Conservation (phyloP, 2,113 vertebrate genomes). For the Uria aalge region DNA sequence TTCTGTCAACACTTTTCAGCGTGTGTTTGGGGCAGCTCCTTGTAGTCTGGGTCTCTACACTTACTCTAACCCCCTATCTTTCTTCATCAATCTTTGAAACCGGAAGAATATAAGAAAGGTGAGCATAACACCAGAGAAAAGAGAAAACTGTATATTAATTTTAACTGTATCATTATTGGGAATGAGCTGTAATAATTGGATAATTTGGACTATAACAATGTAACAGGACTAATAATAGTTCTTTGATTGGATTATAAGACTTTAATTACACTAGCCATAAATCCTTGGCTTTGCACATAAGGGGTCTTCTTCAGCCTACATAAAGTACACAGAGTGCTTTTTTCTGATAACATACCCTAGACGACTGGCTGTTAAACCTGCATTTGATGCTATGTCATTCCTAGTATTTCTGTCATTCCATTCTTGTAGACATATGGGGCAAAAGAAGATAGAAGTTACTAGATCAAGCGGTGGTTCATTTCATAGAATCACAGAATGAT, state of each 20-base stretch:
- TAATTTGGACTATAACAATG: neutral
- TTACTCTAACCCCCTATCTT: neutral
- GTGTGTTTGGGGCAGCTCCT: neutral
- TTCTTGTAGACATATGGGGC: neutral
- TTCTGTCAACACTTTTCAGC: neutral
- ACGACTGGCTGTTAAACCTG: neutral
- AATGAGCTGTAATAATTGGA: neutral
- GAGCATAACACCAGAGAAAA: neutral
- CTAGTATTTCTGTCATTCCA: neutral
- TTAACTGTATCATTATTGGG: neutral
- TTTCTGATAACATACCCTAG: neutral
- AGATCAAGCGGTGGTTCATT: neutral
- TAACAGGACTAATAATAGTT: neutral
- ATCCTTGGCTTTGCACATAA: neutral
- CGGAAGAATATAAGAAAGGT: neutral
- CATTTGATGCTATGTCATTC: neutral
- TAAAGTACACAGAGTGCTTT: neutral
- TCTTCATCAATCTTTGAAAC: neutral
- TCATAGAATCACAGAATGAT: neutral
- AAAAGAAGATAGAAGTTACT: neutral
- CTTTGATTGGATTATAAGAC: neutral
- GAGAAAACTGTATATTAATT: neutral
- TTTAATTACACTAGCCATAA: neutral
- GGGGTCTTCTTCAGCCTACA: neutral
- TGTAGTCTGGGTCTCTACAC: neutral